Conservation (phyloP, 2,888 invertebrate genomes). For the Hypomecis atomaria region DNA sequence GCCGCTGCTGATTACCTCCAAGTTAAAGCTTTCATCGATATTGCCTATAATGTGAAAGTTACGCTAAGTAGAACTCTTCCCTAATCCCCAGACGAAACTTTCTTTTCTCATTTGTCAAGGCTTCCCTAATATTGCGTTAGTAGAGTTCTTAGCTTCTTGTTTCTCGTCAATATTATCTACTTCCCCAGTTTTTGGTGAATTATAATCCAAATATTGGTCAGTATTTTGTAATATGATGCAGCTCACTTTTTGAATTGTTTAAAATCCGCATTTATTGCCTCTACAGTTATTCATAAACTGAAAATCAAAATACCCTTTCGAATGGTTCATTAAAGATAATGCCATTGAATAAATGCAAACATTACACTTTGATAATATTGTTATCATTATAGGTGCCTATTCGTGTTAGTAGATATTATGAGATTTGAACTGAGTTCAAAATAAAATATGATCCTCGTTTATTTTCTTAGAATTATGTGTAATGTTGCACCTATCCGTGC, state of each 20-base stretch:
- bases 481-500: no score
- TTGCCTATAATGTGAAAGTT: conserved; percentile 72
- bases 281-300: no score
- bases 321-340: no score
- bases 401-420: no score
- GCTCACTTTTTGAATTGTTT: background rate
- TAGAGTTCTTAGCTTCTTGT: conserved; percentile 43
- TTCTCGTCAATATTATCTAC: conserved; percentile 27
- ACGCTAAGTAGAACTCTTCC: conserved; percentile 65
- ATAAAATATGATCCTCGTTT: no score
- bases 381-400: no score
- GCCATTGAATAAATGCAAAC: no score
- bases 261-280: background rate
- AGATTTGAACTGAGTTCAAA: no score
- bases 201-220: conserved; percentile 9
- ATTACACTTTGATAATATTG: no score
- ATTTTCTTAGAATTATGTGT: no score
- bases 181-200: conserved; percentile 2
- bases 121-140: conserved; percentile 51
- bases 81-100: conserved; percentile 68
- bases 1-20: conserved; percentile 51
- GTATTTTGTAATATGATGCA: background rate
- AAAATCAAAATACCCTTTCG: no score
- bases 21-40: conserved; percentile 69
- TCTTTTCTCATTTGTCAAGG: conserved; percentile 56